A percentile compares a stretch with the other conserved stretches of the same genome.
Conservation (phyloP, 2,113 vertebrate species). For the Diphyllodes magnificus region DNA sequence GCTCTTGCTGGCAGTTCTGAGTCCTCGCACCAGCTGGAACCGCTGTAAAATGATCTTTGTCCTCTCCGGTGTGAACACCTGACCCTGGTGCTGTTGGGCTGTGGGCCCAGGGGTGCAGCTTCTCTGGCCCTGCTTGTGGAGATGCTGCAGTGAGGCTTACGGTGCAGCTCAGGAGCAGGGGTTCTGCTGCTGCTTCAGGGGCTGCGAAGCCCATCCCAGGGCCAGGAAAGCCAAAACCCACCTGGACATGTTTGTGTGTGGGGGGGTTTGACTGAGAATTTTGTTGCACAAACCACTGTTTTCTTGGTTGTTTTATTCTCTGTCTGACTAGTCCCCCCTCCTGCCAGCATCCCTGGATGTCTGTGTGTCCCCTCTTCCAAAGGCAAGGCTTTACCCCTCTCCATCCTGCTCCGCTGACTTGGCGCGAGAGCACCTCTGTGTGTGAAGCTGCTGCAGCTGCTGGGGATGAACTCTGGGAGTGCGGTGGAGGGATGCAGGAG, state of each 20-base stretch:
- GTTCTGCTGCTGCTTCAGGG: background rate
- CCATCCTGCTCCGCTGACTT: background rate
- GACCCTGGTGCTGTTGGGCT: background rate
- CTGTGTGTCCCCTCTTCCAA: background rate
- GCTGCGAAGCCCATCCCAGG: rapidly evolving
- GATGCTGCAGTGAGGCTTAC: rapidly evolving
- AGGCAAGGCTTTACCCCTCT: background rate
- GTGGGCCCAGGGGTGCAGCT: background rate
- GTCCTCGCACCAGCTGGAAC: background rate
- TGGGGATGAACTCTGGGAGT: background rate
- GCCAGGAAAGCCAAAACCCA: background rate
- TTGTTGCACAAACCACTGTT: background rate
- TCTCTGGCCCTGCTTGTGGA: background rate
- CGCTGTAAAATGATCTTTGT: background rate
- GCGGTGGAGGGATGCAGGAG: background rate
- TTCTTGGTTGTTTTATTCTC: background rate
- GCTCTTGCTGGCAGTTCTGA: background rate
- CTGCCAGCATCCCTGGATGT: background rate
- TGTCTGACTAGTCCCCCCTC: background rate
- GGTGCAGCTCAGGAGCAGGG: background rate
- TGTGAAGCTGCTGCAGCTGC: background rate
- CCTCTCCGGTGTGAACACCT: background rate
- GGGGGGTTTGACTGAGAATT: background rate
- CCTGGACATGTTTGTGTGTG: rapidly evolving
- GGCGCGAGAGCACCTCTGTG: background rate